Base-by-base conservation (phyloP, 2,888 invertebrate species). In the Mimumesa dahlbomi region DNA sequence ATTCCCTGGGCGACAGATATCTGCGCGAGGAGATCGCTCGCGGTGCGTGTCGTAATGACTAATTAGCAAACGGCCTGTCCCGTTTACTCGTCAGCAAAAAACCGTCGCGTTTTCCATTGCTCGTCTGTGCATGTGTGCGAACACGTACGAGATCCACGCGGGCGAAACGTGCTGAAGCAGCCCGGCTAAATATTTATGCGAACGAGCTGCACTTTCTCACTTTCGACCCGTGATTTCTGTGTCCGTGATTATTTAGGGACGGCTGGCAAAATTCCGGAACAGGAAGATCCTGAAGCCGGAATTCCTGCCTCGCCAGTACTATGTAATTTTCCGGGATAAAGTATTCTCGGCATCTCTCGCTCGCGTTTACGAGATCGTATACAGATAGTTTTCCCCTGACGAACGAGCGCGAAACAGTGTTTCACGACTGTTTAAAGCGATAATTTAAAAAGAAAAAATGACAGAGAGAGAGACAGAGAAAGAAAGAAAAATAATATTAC, bases 211-310 rank as follows among this genome's bases (percentile, higher is more conserved):
- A 64, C 53, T 53, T 64, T 54, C 57, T 57, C 49, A 43, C 53
- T 40, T 58, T 70, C 34, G 34, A 13, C 42, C 38, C 6, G 64
- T 63, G 64, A 71, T 64, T 71, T 52, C 16, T 14, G 43, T 40
- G 25, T 45, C 5, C 21, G 22, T 43, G 16, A 21, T 63, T 71
- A 71, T 71, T 70, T 70, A 71, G 38, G 70, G 48, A 9, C 31
- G 42, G 11, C 57, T 71, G n/a, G n/a, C 31, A 53, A 71, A 71
- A 70, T 63, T 70, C 63, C 56, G 70, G 63, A 71, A 71, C 45
- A 52, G 62, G 45, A 69, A 54, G 48, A 49, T 57, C 49, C 22
- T 6, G 9, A 19, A 34, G n/a, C 13, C 48, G 25, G 21, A 43
- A 59, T 52, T 52, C 9, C 31, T 21, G 34, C 31, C 11, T n/a